Evolutionary conservation across 2,113 vertebrate genomes (phyloP), one percentile per base, ranked within the genome.

Genomic region (Corythaeola cristata): DNA sequence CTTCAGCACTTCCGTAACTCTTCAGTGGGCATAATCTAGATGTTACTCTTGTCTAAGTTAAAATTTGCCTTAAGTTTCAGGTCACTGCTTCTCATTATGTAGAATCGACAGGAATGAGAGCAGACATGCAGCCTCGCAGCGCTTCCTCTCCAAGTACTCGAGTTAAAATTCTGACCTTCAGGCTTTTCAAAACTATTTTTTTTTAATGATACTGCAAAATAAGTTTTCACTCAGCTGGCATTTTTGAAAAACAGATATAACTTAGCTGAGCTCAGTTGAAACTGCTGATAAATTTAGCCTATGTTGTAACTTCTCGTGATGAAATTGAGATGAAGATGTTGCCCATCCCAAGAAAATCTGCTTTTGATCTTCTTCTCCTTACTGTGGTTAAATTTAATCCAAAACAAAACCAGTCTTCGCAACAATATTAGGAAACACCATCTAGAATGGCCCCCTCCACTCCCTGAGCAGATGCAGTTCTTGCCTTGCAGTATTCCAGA

Each of bases 21-120:
- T 85, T 87, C 59, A 73, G 60, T 67, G 59, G 80, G 56, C 33
- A 73, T 79, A 91, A 93, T 77, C 72, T 86, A 32, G 19, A 23
- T 60, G 52, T 49, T 68, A 56, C 33, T 89, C 22, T 90, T 90
- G 21, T 85, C 78, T 47, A 66, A 88, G 85, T 50, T 41, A 92
- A 80, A 92, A 72, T 81, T 85, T 90, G 71, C 73, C 80, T 85
- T 69, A 87, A 90, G 64, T 96, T 94, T 96, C 93, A 82, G 82
- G 67, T 89, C 75, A 81, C 60, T 93, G 95, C 85, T 85, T 91
- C 59, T 96, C 89, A 76, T 96, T 84, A 69, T n/a, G 28, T 87
- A 71, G 80, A 95, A 80, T 87, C 3, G 1, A 53, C 80, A 94
- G 59, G 68, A 95, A 95, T 81, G 73, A 3, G 1, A 74, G 45